Percentiles rank a stretch among this genome's conserved stretches.
These are phyloP conservation scores for Drosophila koepferae DNA, from an alignment of 2,888 invertebrate genomes.

Conservation along the genomic window DNA sequence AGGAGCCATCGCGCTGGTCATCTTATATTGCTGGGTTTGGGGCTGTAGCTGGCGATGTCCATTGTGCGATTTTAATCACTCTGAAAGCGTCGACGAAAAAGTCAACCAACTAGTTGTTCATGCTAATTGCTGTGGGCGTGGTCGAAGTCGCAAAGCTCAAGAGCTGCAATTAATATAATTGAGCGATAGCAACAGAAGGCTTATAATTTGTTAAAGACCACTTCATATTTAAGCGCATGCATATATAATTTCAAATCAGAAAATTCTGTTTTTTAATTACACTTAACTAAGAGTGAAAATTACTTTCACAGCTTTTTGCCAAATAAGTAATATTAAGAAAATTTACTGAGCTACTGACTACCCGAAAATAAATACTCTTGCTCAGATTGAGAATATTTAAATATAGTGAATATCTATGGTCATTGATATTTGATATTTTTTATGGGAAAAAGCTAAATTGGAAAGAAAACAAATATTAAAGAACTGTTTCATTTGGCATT, in stretches of 20 bases:
- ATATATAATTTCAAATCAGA: background rate
- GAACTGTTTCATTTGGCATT: no score
- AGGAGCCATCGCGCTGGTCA: slow-evolving; percentile 58
- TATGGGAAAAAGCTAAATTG: no score
- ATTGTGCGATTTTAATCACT: slow-evolving; percentile 79
- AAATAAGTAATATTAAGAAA: slow-evolving; percentile 8
- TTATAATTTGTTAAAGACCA: background rate
- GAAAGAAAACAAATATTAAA: no score
- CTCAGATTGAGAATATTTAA: background rate
- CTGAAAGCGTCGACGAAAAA: slow-evolving; percentile 73
- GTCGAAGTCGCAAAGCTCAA: slow-evolving; percentile 37
- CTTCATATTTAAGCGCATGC: slow-evolving; percentile 5
- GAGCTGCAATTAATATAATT: slow-evolving; percentile 52
- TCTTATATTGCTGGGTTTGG: slow-evolving; percentile 45
- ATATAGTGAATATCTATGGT: background rate
- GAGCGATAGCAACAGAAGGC: slow-evolving; percentile 2
- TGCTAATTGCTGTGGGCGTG: slow-evolving; percentile 60
- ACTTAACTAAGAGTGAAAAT: slow-evolving; percentile 50
- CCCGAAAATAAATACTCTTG: background rate
- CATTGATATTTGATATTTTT: no score
- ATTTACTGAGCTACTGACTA: background rate
- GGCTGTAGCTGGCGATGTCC: slow-evolving; percentile 12
- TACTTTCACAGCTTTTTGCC: slow-evolving; percentile 23
- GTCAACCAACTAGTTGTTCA: slow-evolving; percentile 67
- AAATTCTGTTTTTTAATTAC: slow-evolving; percentile 31